Evolutionary conservation across 2,797 vertebrate genomes (phyloP), one percentile per base, ranked within the genome.

Genomic region (Scarus forsteni): DNA sequence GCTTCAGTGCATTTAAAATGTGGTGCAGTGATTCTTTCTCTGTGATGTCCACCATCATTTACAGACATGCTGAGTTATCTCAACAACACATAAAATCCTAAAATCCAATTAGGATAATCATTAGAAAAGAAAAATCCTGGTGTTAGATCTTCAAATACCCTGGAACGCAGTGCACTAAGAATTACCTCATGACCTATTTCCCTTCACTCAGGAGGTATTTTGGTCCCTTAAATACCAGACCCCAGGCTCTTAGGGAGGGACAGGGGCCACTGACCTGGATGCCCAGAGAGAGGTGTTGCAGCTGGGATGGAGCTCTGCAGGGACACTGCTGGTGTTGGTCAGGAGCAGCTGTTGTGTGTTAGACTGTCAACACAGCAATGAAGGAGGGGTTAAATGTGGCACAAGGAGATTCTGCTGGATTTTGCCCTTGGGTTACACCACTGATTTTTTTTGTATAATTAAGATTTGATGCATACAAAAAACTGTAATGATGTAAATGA

Each of bases 241-340:
- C 93, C 84, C 70, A 89, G 90, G 93, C 94, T 89, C 86, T 86
- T 74, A 81, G 66, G 75, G 79, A 65, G 83, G 92, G 92, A 62
- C 46, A 74, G 90, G 89, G 94, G 92, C 94, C 89, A 67, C 78
- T 96, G 96, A 97, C 95, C 95, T 92, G 93, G 95, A 96, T 96
- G 94, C 92, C 88, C 93, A 94, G 92, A 93, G 91, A 96, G 91
- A 92, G 91, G 90, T 95, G 94, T 95, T 96, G 94, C 94, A 96
- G 96, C 94, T 95, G 89, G 93, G 91, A 87, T 90, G 88, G 72
- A 66, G 74, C 84, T 79, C 73, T 60, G 80, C 63, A 75, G 76
- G 70, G 84, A 59, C 50, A 60, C 8, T 70, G 79, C 60, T 70
- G 65, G 57, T 85, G 85, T 77, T 83, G 73, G 15, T 73, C 72